Percentiles rank a stretch among this genome's conserved stretches.
These are phyloP conservation scores for Oedothorax gibbosus DNA, from an alignment of 1,140 invertebrate genomes.

Conservation along the genomic window DNA sequence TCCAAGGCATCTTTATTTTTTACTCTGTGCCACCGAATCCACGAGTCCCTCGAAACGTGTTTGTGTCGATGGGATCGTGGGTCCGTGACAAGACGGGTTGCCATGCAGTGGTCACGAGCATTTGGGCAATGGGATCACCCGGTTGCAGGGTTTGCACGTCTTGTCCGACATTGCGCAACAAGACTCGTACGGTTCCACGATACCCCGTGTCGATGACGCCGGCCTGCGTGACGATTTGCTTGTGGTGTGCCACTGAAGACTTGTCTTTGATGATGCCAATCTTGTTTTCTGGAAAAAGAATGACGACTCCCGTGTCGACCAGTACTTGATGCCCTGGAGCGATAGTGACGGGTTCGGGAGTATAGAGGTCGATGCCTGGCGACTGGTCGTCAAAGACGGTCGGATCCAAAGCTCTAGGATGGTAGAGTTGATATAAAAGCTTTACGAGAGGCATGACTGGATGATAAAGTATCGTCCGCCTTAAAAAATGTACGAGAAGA, in stretches of 20 bases:
- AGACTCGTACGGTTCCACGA: neutral
- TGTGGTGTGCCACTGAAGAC: neutral
- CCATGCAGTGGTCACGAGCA: neutral
- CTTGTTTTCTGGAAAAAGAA: neutral
- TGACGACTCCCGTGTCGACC: neutral
- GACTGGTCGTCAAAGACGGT: neutral
- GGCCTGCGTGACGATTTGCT: neutral
- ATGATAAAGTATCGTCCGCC: too few relatives aligned
- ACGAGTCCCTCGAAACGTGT: neutral
- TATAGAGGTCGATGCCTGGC: neutral
- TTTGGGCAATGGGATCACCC: neutral
- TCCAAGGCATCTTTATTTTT: neutral
- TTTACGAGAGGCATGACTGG: too few relatives aligned
- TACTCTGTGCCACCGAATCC: neutral
- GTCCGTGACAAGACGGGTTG: neutral
- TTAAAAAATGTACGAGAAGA: too few relatives aligned
- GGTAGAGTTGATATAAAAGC: neutral
- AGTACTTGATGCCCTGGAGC: neutral
- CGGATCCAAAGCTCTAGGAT: neutral
- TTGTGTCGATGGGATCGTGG: neutral
- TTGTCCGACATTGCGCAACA: neutral
- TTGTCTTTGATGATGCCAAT: neutral
- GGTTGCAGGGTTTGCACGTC: neutral
- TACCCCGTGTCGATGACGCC: slow-evolving; percentile 10
- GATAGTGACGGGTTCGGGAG: neutral